Base-by-base conservation (phyloP, 2,113 vertebrate species). In the Jacana jacana region DNA sequence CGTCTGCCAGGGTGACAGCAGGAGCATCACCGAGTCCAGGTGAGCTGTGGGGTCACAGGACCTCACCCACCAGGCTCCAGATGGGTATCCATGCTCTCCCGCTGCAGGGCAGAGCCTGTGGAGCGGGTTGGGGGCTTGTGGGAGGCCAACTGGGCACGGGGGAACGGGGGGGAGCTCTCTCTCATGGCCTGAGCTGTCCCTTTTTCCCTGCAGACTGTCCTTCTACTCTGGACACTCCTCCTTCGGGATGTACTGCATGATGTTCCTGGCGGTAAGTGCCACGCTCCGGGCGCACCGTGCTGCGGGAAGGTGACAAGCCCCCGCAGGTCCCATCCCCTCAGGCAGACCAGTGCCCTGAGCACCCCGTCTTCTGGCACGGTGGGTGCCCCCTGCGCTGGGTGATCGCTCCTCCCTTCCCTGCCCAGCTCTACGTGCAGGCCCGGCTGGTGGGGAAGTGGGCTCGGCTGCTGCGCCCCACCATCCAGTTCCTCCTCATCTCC, bases 161-260 rank as follows among this genome's bases (percentile, higher is more conserved):
- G n/a, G n/a, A n/a, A n/a, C n/a, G n/a, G 1, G 25, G 48, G 44
- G 42, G 42, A 17, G 35, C 11, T 76, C 0, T 0, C 16, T 72
- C 7, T 63, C 17, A 1, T 4, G 15, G 44, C 27, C 46, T 80
- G 17, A 58, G 22, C 14, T 30, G 12, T 54, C 10, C 13, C 9
- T 40, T 78, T 81, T 31, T n/a, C 19, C 82, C 69, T 35, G 8
- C 94, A 99, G 99, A 81, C 89, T 99, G 66, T 99, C 99, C 16
- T 99, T 99, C 97, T 99, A 99, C 86, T 99, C 99, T 0, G 99
- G 99, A 9, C 99, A 99, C 95, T 99, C 99, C 4, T 99, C 99
- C 60, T 99, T 99, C 17, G 99, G 98, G 70, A 99, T 99, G 99
- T 99, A 99, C 97, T 99, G 99, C 97, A 99, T 99, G 99, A 95